Base-by-base conservation (phyloP, 2,888 invertebrate species). In the Leucophenga maculata region DNA sequence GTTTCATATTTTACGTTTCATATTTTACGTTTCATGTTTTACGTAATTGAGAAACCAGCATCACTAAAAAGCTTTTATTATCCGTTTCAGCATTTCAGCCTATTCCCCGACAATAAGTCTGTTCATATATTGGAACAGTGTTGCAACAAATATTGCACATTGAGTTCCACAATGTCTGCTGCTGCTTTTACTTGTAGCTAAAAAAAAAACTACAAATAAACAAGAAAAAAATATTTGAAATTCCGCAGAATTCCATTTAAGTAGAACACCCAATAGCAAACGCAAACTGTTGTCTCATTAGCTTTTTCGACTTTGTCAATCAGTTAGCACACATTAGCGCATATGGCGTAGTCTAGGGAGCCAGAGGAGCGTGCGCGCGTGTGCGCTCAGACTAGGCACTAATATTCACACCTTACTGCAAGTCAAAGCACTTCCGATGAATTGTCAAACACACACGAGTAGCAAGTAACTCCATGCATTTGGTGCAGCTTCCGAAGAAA, bases 401-500 rank as follows among this genome's bases (percentile, higher is more conserved):
- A 76, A 75, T 73, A 67, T 65, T 76, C 72, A 75, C 77, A 76
- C 76, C 70, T 73, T 48, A 74, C 60, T 69, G 71, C 14, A 32
- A 60, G 18, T 44, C 62, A 64, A 73, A 26, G 62, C 60, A 75
- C 74, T 77, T 77, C 75, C 74, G 68, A 65, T 72, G 77, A 77
- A 77, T 74, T 76, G 72, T 71, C 76, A 77, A 66, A 68, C 72
- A 75, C 69, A 77, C 68, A 74, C 66, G 11, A 39, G 39, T 8
- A 39, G 8, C 39, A 32, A 32, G 39, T 39, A 39, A 6, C 39
- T 39, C 39, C 26, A 26, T 26, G 11, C 39, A 39, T 39, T 39
- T 26, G n/a, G 50, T 18, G 69, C 74, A 74, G 77, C 76, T 77
- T 77, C 77, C 72, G 75, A 74, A 72, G 76, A 76, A 77, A 69